These are phyloP conservation scores for Diachasma alloeum DNA, from an alignment of 1,140 invertebrate species.

Conservation along the genomic window DNA sequence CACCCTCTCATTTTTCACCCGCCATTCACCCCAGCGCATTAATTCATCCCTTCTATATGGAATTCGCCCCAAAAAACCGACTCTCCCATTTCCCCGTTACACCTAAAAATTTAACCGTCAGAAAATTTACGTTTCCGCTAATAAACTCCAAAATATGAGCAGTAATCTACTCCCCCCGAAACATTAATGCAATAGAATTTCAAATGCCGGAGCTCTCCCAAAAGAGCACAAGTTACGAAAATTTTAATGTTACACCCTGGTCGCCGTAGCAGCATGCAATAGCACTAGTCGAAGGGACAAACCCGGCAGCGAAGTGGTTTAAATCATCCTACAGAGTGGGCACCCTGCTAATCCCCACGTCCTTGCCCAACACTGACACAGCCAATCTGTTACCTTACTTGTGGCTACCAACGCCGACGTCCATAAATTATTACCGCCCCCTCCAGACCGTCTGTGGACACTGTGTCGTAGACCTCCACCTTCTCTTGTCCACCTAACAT, in stretches of 20 bases:
- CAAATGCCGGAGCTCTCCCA: neutral
- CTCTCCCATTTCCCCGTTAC: too few species aligned
- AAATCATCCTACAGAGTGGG: conserved; percentile 32
- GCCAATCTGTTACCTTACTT: conserved; percentile 41
- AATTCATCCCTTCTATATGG: too few species aligned
- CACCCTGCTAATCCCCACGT: conserved; percentile 33
- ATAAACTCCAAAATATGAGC: neutral
- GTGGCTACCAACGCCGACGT: conserved; percentile 28
- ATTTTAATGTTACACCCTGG: neutral
- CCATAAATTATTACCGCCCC: conserved; percentile 36
- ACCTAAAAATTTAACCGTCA: too few species aligned
- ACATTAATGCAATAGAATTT: neutral
- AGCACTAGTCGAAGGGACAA: neutral
- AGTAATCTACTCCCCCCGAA: neutral
- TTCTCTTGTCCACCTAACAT: neutral
- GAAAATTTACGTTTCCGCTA: neutral
- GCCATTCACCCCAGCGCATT: too few species aligned
- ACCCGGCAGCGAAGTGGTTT: conserved; percentile 29
- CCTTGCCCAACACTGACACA: conserved; percentile 34
- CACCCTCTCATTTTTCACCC: too few species aligned
- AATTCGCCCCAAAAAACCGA: too few species aligned
- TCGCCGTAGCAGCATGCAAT: neutral
- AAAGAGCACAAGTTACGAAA: neutral
- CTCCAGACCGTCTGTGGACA: neutral
- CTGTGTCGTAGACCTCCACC: neutral